Conservation (phyloP, 2,888 invertebrate species). For the Spialia ferax region DNA sequence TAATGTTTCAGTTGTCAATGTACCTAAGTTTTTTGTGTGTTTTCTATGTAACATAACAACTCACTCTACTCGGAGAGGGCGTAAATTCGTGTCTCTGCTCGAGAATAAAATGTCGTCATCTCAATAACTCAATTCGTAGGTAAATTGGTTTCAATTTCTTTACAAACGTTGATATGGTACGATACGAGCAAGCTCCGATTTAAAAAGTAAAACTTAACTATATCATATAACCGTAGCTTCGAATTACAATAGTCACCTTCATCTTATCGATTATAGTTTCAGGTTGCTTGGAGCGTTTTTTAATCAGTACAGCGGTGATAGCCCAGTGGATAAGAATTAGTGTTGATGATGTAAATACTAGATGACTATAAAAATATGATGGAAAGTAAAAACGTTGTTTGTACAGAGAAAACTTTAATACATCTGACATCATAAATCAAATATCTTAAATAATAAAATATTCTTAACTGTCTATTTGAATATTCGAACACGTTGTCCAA, state of each 20-base stretch:
- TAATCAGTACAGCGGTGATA: too few species aligned
- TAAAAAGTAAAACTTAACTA: too few species aligned
- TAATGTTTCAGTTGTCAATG: background rate
- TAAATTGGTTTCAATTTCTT: constrained; percentile 8
- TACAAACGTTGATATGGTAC: background rate
- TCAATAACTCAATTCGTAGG: background rate
- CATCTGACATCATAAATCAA: too few species aligned
- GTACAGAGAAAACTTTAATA: too few species aligned
- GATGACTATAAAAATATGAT: too few species aligned
- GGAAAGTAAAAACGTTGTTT: too few species aligned
- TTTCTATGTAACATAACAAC: background rate
- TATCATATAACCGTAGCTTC: background rate
- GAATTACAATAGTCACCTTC: background rate
- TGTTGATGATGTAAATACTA: background rate
- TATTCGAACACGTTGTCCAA: too few species aligned
- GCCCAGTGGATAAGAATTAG: too few species aligned
- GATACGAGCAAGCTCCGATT: background rate
- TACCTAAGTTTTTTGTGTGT: background rate
- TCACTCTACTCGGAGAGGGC: background rate
- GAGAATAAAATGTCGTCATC: background rate
- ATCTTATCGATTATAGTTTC: too few species aligned
- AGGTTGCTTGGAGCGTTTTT: background rate
- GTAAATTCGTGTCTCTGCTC: background rate
- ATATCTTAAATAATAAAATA: too few species aligned
- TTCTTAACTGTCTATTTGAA: too few species aligned